phyloP scores from a whole-genome alignment of 2,888 invertebrate species.

The Maniola hyperantus region DNA sequence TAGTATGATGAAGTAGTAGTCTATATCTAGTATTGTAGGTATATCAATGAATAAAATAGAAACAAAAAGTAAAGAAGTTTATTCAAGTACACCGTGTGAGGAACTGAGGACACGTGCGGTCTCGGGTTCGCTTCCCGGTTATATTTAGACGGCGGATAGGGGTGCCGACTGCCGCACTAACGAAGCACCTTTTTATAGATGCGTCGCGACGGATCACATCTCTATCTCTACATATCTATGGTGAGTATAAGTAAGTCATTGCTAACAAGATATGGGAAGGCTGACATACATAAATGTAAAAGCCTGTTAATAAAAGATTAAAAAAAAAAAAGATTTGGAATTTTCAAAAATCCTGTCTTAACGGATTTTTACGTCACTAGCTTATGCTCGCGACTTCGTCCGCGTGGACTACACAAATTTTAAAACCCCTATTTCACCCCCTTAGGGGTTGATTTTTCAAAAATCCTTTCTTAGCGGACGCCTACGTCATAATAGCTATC shows the following conservation, averaged over 20 bases:
- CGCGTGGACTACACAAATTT: too few species aligned
- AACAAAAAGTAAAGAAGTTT: conserved; percentile 46
- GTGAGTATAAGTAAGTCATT: conserved; percentile 52
- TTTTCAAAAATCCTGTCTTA: too few species aligned
- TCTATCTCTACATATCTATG: conserved; percentile 59
- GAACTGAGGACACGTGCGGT: conserved; percentile 75
- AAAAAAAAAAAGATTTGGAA: too few species aligned
- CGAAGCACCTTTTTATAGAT: conserved; percentile 80
- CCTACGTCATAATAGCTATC: too few species aligned
- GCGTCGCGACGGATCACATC: conserved; percentile 53
- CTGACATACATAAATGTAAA: too few species aligned
- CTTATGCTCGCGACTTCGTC: too few species aligned
- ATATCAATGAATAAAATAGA: conserved; percentile 33
- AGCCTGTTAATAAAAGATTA: too few species aligned
- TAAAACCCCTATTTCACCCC: too few species aligned
- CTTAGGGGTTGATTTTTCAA: too few species aligned
- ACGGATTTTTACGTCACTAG: too few species aligned
- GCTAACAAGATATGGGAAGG: conserved; percentile 52
- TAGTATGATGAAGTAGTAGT: not conserved
- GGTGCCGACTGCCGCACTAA: conserved; percentile 53
- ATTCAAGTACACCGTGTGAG: conserved; percentile 67
- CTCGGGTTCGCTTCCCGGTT: conserved; percentile 71
- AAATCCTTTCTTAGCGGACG: too few species aligned
- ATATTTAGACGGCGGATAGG: conserved; percentile 68
- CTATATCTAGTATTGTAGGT: not conserved